A percentile compares a stretch with the other conserved stretches of the same genome.
phyloP scores from a whole-genome alignment of 2,113 vertebrate genomes.

The Butorides virescens region DNA sequence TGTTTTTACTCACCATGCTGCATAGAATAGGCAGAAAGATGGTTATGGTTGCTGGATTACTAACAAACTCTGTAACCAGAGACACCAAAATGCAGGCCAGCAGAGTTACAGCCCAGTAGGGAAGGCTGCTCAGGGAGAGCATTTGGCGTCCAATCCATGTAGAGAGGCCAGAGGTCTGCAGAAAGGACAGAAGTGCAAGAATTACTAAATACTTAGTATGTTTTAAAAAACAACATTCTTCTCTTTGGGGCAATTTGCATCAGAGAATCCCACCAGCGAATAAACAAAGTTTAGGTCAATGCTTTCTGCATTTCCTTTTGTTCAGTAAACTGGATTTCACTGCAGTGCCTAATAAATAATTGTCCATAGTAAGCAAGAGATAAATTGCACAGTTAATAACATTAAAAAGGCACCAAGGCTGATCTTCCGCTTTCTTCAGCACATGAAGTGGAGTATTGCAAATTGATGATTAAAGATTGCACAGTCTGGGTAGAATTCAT shows the following conservation, averaged over 20 bases:
- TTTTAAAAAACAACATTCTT: background rate
- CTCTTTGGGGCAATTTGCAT: background rate
- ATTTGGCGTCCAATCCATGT: conserved; percentile 95
- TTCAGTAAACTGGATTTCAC: background rate
- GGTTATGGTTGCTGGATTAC: conserved; percentile 96
- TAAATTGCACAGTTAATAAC: background rate
- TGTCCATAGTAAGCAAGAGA: background rate
- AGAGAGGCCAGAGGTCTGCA: conserved; percentile 88
- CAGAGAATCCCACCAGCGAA: background rate
- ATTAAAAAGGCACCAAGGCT: background rate
- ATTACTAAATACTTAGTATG: background rate
- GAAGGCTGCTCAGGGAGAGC: conserved; percentile 92
- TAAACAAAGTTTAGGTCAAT: background rate
- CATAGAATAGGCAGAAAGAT: conserved; percentile 97
- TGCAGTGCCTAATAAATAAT: background rate
- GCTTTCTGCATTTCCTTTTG: background rate
- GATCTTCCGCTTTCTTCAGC: background rate
- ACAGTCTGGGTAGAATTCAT: background rate
- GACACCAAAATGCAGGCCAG: conserved; percentile 95
- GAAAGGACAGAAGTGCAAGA: background rate
- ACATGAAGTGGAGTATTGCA: background rate
- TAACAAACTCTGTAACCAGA: conserved; percentile 94
- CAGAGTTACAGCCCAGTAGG: conserved; percentile 92
- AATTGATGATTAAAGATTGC: background rate
- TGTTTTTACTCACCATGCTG: conserved; percentile 82